Percentiles rank a stretch among this genome's conserved stretches.
Conservation (phyloP, 2,797 vertebrate genomes). For the Aeoliscus strigatus region DNA sequence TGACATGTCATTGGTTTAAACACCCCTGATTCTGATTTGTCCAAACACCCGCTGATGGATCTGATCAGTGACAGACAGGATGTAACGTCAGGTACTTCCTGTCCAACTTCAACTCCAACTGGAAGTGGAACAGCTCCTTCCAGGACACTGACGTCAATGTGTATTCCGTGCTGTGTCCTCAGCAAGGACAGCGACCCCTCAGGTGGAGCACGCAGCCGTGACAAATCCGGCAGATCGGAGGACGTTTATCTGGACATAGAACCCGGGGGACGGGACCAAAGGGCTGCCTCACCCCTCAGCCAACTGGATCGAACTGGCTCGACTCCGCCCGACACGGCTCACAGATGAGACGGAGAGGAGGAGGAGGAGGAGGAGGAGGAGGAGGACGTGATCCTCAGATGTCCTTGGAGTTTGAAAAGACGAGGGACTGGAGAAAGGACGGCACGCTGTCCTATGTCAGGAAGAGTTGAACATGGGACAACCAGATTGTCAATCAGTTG, state of each 20-base stretch:
- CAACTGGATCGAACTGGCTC: constrained; percentile 48
- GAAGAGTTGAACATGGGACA: too few relatives aligned
- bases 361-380: constrained; percentile 31
- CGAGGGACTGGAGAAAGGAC: constrained; percentile 24
- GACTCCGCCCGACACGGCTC: constrained; percentile 21
- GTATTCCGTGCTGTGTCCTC: too few relatives aligned
- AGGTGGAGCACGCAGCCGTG: constrained; percentile 52
- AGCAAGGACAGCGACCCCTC: constrained; percentile 30
- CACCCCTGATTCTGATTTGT: too few relatives aligned
- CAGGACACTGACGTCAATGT: too few relatives aligned
- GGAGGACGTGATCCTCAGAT: constrained; percentile 39
- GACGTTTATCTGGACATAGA: constrained; percentile 59
- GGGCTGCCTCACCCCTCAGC: constrained; percentile 54
- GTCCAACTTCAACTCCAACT: too few relatives aligned
- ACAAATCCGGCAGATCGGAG: constrained; percentile 66
- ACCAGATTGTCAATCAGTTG: too few relatives aligned
- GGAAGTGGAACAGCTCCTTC: too few relatives aligned
- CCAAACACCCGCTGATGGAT: too few relatives aligned
- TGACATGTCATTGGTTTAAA: too few relatives aligned
- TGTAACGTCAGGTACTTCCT: too few relatives aligned
- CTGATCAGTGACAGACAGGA: too few relatives aligned
- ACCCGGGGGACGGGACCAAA: constrained; percentile 42
- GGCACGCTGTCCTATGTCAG: constrained; percentile 5
- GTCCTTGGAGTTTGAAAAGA: constrained; percentile 56
- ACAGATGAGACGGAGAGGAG: constrained; percentile 47